Evolutionary conservation across 2,888 invertebrate species (phyloP), one percentile per base, ranked within the genome.

Genomic region (Phaedon cochleariae): DNA sequence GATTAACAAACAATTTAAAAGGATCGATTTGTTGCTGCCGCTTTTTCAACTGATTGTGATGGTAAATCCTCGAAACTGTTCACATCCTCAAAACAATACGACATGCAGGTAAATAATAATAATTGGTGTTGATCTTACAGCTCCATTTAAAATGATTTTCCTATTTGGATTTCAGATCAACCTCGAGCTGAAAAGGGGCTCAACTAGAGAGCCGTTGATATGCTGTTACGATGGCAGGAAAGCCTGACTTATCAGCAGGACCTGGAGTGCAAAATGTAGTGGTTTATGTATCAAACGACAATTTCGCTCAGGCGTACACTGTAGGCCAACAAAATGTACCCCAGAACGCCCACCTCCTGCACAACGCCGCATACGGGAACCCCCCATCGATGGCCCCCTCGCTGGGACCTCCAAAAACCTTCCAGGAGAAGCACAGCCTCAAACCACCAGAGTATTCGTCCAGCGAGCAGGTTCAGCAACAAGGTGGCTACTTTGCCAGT

Each of bases 141-240:
- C n/a, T 18, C 9, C 26, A 26, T 5, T 48, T 9, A 48, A n/a
- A 26, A 48, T 31, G 15, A 5, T 7, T 7, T 26, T 7, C 26
- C 12, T 66, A 65, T 70, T 62, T 72, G 73, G 71, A 58, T 81
- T 82, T 70, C 72, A 84, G 83, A 77, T 74, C 78, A 73, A 75
- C 76, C 81, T 80, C 78, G 78, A 79, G 77, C 75, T 84, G 78
- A 79, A 78, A 78, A 75, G 76, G 77, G 81, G 82, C 82, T 83
- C 85, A 85, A 82, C 79, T 82, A 81, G 83, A 84, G 84, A 84
- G 84, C 86, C 88, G 88, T 89, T 90, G 90, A 90, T 90, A 90
- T 89, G 88, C 86, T 87, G 87, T 86, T 86, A 89, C 87, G 86
- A 91, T 87, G 87, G 91, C 91, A 86, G 89, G 89, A 87, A 90